Evolutionary conservation across 2,113 vertebrate genomes (phyloP), one percentile per base, ranked within the genome.

Genomic region (Pelmatolapia mariae): DNA sequence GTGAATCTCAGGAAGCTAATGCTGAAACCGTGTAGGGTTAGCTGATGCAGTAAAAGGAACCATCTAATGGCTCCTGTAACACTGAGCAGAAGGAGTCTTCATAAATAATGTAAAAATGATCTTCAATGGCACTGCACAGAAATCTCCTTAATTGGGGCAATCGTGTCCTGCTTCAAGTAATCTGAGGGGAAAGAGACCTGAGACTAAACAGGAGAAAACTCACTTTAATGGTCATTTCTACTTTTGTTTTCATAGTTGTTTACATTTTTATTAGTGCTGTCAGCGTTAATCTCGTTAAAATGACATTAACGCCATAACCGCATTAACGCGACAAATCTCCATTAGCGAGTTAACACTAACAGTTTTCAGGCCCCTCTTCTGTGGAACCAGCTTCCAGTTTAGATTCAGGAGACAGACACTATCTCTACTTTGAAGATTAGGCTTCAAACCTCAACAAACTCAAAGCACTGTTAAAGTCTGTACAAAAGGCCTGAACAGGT

Each of bases 21-120:
- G 91, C 84, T 85, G 81, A 92, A 92, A 91, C 61, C 86, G 10
- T 89, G 93, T 92, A 47, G 80, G 88, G 82, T 91, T 92, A 92
- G 91, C 87, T 92, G 89, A 92, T 86, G 92, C 88, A 85, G 78
- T 26, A 52, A 78, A 61, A 89, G 33, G 63, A 88, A 82, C 11
- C 66, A 71, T 73, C 80, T 71, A 83, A 86, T 50, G 18, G 85
- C 63, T 61, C 40, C 59, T 6, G 11, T 87, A 81, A 73, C 76
- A 22, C 24, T 71, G 54, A 43, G 78, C 33, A 56, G 81, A 79
- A 61, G 81, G 12, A 84, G 45, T 7, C 61, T 31, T 68, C 5
- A 29, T 90, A 24, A 86, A 90, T 91, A 81, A 87, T 84, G 61
- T 16, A 91, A 9, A 76, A 71, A 84, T 89, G 18, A 82, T 86